phyloP scores from a whole-genome alignment of 2,888 invertebrate species.

The Timandra comae region DNA sequence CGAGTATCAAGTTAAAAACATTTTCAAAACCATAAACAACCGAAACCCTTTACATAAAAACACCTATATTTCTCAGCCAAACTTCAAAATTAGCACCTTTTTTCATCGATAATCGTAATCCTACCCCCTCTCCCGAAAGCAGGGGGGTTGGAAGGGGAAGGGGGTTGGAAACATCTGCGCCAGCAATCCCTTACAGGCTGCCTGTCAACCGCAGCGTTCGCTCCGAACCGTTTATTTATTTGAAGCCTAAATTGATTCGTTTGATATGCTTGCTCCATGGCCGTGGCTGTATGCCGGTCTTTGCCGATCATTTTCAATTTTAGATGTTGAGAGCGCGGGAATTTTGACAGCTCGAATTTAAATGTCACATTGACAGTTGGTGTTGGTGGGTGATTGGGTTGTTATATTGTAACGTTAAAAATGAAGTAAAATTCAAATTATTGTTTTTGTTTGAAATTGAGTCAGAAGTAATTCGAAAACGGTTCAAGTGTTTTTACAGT shows the following conservation, averaged over 20 bases:
- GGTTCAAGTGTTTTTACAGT: too few species aligned
- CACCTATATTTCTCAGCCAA: background rate
- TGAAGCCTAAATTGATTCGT: constrained; percentile 63
- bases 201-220: constrained; percentile 59
- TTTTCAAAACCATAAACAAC: too few species aligned
- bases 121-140: constrained; percentile 23
- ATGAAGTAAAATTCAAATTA: too few species aligned
- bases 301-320: constrained; percentile 11
- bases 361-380: too few species aligned
- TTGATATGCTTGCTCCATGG: constrained; percentile 38
- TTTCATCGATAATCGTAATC: constrained; percentile 43
- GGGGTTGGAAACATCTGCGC: constrained; percentile 47
- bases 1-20: too few species aligned
- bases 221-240: constrained; percentile 48
- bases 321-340: constrained; percentile 3
- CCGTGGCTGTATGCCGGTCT: constrained; percentile 3
- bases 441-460: too few species aligned
- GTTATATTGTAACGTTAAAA: constrained; percentile 52
- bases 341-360: background rate
- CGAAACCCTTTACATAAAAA: background rate
- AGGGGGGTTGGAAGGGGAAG: constrained; percentile 9
- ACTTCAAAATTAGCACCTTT: constrained; percentile 21
- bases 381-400: background rate
- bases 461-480: too few species aligned
- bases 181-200: constrained; percentile 56